A percentile compares a stretch with the other conserved stretches of the same genome.
phyloP scores from a whole-genome alignment of 2,797 vertebrate species.

The Micrastur ruficollis region DNA sequence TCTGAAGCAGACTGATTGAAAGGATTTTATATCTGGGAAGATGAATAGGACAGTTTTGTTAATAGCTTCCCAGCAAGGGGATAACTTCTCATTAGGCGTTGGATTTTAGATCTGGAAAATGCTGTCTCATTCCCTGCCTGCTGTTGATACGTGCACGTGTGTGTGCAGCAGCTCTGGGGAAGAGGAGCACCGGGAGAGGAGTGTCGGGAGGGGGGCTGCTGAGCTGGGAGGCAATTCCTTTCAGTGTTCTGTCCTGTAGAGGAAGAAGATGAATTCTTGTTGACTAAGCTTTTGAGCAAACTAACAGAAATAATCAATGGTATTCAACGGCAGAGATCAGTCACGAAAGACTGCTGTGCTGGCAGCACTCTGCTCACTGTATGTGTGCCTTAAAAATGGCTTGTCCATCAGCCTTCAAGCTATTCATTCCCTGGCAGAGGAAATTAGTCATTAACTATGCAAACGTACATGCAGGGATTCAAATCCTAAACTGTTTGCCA shows the following conservation, averaged over 20 bases:
- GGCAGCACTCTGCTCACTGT: not conserved
- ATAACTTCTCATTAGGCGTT: not conserved
- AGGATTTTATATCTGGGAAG: not conserved
- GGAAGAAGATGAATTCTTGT: not conserved
- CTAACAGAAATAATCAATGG: too few relatives aligned
- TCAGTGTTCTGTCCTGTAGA: not conserved
- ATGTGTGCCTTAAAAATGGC: not conserved
- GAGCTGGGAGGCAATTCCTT: not conserved
- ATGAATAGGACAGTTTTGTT: not conserved
- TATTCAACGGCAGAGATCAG: not conserved
- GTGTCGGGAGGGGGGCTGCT: not conserved
- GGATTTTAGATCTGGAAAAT: not conserved
- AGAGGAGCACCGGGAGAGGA: not conserved
- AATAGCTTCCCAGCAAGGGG: not conserved
- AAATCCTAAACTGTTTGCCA: not conserved
- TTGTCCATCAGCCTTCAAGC: not conserved
- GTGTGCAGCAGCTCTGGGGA: not conserved
- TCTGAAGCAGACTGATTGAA: not conserved
- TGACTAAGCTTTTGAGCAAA: not conserved
- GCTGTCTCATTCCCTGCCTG: not conserved
- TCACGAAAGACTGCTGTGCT: not conserved
- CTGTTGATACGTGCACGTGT: fast-evolving
- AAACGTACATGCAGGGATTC: not conserved
- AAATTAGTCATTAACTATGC: constrained; percentile 28
- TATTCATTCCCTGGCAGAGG: not conserved